Evolutionary conservation across 2,113 vertebrate genomes (phyloP).

Genomic region (Oxyura jamaicensis): DNA sequence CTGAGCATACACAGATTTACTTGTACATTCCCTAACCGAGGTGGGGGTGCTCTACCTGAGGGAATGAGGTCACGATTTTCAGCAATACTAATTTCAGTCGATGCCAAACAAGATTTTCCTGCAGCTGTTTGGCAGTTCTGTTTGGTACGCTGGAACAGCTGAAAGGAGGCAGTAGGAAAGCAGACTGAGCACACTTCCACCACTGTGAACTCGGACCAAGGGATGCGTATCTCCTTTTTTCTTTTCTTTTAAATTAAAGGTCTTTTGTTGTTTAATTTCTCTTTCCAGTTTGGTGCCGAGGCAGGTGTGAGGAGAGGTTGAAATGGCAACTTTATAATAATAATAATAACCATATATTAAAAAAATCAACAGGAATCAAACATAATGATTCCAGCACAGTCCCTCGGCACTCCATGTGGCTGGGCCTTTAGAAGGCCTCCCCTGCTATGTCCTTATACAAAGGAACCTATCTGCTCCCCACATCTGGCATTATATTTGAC

Average conservation of each 20-base stretch:
- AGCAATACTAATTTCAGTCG: not conserved
- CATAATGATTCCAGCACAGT: conserved; percentile 21
- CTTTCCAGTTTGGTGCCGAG: not conserved
- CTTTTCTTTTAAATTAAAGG: not conserved
- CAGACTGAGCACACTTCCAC: not conserved
- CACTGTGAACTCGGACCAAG: rapidly evolving
- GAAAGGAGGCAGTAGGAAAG: not conserved
- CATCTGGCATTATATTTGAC: conserved; percentile 52
- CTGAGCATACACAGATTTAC: not conserved
- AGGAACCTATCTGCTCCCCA: conserved; percentile 54
- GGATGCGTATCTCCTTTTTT: not conserved
- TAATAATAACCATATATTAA: not conserved
- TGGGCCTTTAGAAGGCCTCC: conserved; percentile 50
- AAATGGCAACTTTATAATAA: conserved; percentile 3
- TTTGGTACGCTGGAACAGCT: not conserved
- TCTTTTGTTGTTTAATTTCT: conserved; percentile 36
- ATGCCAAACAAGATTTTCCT: conserved; percentile 19
- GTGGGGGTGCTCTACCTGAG: not conserved
- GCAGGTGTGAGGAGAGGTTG: conserved; percentile 14
- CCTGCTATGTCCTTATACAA: conserved; percentile 42
- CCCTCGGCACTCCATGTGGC: not conserved
- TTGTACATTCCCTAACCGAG: not conserved
- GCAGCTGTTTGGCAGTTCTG: conserved; percentile 8
- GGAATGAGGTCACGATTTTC: not conserved
- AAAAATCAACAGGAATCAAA: conserved; percentile 31